phyloP scores from a whole-genome alignment of 2,888 invertebrate species.

The Drosophila atroscutellata region DNA sequence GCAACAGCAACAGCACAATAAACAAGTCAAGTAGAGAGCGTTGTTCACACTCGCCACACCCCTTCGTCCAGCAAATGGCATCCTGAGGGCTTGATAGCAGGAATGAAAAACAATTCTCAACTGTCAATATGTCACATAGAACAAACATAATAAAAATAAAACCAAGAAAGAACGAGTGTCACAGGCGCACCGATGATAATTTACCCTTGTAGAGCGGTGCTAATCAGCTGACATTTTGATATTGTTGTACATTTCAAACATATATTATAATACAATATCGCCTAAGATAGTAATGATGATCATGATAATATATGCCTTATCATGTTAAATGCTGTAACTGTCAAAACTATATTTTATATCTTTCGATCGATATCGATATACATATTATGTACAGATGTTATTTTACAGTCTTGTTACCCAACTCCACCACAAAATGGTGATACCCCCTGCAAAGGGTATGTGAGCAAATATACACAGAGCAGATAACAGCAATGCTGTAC shows the following conservation, averaged over 20 bases:
- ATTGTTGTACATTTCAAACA: neutral
- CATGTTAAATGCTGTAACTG: neutral
- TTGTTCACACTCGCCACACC: neutral
- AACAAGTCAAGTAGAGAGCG: slow-evolving; percentile 22
- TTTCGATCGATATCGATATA: neutral
- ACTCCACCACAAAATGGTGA: neutral
- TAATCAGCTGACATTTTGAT: neutral
- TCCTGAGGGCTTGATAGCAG: slow-evolving; percentile 25
- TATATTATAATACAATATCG: neutral
- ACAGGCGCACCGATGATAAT: neutral
- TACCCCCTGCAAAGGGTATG: neutral
- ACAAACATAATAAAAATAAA: neutral
- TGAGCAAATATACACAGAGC: slow-evolving; percentile 3
- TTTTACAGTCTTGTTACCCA: neutral
- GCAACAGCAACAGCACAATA: slow-evolving; percentile 36
- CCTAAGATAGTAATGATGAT: neutral
- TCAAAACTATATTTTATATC: neutral
- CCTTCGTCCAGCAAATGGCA: slow-evolving; percentile 8
- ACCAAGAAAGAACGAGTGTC: no score
- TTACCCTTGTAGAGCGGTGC: neutral
- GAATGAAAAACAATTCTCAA: slow-evolving; percentile 41
- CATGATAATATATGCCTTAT: neutral
- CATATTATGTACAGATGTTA: neutral
- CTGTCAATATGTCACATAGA: slow-evolving; percentile 66
- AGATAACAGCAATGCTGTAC: slow-evolving; percentile 10